A percentile compares a stretch with the other conserved stretches of the same genome.
Conservation (phyloP, 2,797 vertebrate species). For the Poecilia picta region DNA sequence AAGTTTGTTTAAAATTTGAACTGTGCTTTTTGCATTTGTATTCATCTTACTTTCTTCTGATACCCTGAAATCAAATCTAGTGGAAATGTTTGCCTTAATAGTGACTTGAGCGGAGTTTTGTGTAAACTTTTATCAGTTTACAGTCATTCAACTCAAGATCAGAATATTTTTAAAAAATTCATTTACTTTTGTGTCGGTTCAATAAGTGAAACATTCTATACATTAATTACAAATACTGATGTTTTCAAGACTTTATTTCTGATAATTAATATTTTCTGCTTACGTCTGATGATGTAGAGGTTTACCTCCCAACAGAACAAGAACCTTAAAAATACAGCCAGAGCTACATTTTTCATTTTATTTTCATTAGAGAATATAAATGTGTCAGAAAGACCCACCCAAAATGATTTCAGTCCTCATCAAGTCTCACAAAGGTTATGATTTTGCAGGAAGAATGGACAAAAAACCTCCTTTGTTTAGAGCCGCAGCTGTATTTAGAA, state of each 20-base stretch:
- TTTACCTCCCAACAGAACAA: not conserved
- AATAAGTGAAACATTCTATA: not conserved
- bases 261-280: not conserved
- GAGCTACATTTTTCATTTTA: not conserved
- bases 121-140: not conserved
- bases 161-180: not conserved
- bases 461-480: not conserved
- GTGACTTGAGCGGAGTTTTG: not conserved
- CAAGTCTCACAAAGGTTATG: not conserved
- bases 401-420: not conserved
- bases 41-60: not conserved
- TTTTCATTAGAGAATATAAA: not conserved
- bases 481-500: not conserved
- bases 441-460: not conserved
- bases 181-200: not conserved
- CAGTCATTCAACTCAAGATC: not conserved
- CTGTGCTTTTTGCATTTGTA: not conserved
- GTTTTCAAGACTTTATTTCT: not conserved
- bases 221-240: not conserved
- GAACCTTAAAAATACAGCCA: not conserved
- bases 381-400: not conserved
- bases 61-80: not conserved
- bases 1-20: not conserved
- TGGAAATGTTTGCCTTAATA: not conserved
- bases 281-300: not conserved